Evolutionary conservation across 2,888 invertebrate genomes (phyloP).

Genomic region (Caenorhabditis doughertyi): DNA sequence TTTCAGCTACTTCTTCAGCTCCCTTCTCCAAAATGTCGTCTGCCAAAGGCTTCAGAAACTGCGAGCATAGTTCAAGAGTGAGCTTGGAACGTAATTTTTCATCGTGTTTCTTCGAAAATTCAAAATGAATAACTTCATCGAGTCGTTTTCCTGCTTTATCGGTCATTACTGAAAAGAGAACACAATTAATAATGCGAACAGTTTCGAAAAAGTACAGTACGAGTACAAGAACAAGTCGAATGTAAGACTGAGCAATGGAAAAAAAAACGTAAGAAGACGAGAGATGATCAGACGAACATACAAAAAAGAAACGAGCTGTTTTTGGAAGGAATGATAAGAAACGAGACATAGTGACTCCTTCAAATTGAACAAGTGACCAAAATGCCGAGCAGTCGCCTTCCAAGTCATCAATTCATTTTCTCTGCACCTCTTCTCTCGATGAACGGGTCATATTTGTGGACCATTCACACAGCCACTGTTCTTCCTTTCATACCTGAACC

Average conservation of each 20-base stretch:
- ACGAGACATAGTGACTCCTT: not conserved
- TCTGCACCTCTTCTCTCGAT: not conserved
- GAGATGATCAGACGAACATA: not conserved
- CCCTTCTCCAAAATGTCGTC: slow-evolving; percentile 12
- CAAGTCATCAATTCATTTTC: not conserved
- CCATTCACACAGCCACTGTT: not conserved
- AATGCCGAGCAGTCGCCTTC: not conserved
- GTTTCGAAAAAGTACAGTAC: not conserved
- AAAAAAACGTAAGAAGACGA: not conserved
- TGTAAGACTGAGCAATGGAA: not conserved
- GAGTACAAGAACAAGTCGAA: not conserved
- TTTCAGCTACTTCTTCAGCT: not conserved
- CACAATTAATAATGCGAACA: no score
- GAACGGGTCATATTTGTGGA: not conserved
- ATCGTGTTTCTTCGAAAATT: slow-evolving; percentile 24
- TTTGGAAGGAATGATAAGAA: not conserved
- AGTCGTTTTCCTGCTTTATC: slow-evolving; percentile 24
- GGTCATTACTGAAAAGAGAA: slow-evolving; percentile 29
- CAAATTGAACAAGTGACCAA: not conserved
- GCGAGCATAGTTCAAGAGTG: slow-evolving; percentile 14
- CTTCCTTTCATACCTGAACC: not conserved
- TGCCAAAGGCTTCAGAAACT: slow-evolving; percentile 33
- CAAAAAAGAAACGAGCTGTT: not conserved
- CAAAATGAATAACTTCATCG: slow-evolving; percentile 39
- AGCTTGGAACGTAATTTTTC: not conserved